A percentile compares a stretch with the other conserved stretches of the same genome.
Conservation (phyloP, 2,113 vertebrate species). For the Sialia sialis region DNA sequence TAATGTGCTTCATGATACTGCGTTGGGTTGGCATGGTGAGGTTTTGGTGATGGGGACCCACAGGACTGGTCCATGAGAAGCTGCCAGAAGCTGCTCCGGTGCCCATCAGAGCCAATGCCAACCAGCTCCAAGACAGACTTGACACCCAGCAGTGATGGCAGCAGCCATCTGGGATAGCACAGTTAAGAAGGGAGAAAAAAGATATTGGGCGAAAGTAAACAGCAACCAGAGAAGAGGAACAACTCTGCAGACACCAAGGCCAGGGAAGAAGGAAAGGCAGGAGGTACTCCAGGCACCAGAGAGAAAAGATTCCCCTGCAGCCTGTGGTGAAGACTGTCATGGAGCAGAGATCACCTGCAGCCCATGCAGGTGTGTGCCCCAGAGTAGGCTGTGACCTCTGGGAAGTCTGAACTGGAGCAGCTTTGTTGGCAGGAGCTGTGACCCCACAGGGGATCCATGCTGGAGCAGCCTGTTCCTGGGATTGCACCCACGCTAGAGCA, state of each 20-base stretch:
- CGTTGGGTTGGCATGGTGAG: background rate
- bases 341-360: background rate
- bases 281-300: background rate
- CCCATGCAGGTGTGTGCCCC: background rate
- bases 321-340: background rate
- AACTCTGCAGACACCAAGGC: background rate
- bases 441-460: accelerated
- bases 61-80: background rate
- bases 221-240: background rate
- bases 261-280: background rate
- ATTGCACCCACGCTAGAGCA: background rate
- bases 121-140: background rate
- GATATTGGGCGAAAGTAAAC: background rate
- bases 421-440: background rate
- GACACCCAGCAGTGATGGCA: no score
- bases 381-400: background rate
- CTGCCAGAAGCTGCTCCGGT: background rate
- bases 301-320: background rate
- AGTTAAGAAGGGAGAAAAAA: background rate
- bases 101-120: background rate
- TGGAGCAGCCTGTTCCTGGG: background rate
- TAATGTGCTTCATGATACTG: slow-evolving; percentile 83
- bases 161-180: background rate
- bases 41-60: background rate
- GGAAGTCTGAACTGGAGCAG: background rate